phyloP scores from a whole-genome alignment of 2,888 invertebrate genomes.

The Ophraella communa region DNA sequence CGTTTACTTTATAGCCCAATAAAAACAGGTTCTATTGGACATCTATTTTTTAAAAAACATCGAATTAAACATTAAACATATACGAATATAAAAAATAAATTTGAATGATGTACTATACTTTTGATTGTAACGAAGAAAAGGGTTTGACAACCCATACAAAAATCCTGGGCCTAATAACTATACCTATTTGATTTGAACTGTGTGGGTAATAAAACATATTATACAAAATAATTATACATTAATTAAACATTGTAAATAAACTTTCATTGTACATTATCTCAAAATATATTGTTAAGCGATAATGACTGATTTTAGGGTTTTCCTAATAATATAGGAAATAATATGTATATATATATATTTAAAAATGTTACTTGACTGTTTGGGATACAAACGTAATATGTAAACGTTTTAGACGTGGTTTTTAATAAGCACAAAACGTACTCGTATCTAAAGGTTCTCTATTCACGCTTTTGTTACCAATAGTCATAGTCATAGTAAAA shows the following conservation, averaged over 20 bases:
- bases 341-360: background rate
- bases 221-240: background rate
- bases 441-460: background rate
- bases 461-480: background rate
- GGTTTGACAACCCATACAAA: background rate
- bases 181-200: background rate
- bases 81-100: no score
- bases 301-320: background rate
- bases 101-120: no score
- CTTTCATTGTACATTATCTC: background rate
- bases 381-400: background rate
- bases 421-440: background rate
- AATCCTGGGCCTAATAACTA: background rate
- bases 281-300: background rate
- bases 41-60: no score
- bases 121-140: background rate
- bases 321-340: background rate
- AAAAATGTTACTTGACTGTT: constrained; percentile 1
- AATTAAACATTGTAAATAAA: background rate
- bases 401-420: background rate
- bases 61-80: no score
- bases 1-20: no score
- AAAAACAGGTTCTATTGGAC: no score
- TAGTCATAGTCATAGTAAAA: background rate
- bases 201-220: no score